Evolutionary conservation across 2,113 vertebrate species (phyloP).

Genomic region (Gracilinanus agilis): DNA sequence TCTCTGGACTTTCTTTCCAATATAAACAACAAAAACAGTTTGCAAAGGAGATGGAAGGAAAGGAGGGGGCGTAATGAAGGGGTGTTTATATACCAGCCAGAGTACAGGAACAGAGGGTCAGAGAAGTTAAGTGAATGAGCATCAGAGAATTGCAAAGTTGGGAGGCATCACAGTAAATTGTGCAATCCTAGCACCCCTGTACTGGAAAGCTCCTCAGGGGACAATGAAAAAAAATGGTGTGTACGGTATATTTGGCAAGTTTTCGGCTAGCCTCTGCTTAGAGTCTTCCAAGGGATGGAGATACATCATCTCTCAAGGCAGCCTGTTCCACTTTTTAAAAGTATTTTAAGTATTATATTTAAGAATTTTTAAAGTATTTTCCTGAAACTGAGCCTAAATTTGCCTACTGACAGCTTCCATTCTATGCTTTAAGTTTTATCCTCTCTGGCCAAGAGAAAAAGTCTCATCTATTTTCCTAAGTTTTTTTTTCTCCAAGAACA

Average conservation of each 20-base stretch:
- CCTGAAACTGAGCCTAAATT: background rate
- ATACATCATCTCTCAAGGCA: background rate
- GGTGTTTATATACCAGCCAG: background rate
- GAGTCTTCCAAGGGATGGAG: background rate
- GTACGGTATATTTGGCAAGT: background rate
- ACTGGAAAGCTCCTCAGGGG: background rate
- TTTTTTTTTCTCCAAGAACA: background rate
- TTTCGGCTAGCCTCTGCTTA: background rate
- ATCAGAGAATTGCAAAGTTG: background rate
- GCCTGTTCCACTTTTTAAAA: no score
- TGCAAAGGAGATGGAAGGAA: background rate
- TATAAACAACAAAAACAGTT: slow-evolving; percentile 14
- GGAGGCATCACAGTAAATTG: background rate
- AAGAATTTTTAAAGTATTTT: background rate
- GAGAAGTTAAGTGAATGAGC: background rate
- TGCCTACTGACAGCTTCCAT: background rate
- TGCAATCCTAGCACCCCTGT: background rate
- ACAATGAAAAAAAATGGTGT: background rate
- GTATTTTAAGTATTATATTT: no score
- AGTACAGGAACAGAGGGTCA: background rate
- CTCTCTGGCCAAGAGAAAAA: background rate
- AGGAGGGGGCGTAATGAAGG: background rate
- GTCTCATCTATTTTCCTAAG: background rate
- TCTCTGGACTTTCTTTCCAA: background rate
- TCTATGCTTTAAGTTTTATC: background rate